Conservation (phyloP, 2,888 invertebrate species). For the Dorcus hopei region DNA sequence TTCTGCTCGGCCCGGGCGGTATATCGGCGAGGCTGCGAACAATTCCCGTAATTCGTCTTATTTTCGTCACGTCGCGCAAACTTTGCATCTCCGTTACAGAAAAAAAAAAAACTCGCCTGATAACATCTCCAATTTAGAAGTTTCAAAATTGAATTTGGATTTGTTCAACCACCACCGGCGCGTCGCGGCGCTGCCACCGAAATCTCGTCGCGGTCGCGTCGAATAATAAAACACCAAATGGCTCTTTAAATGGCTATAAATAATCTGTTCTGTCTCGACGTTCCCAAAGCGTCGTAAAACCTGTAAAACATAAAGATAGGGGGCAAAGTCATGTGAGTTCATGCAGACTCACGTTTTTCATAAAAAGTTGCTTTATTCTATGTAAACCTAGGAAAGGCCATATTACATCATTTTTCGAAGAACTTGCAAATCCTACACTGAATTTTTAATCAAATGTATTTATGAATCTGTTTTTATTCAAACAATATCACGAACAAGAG, state of each 20-base stretch:
- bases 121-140: neutral
- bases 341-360: no score
- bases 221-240: neutral
- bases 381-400: no score
- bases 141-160: neutral
- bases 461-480: no score
- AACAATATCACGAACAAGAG: no score
- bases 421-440: no score
- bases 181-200: neutral
- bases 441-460: no score
- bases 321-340: no score
- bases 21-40: neutral
- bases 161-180: neutral
- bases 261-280: neutral
- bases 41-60: neutral
- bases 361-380: no score
- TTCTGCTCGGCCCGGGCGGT: no score
- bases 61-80: neutral
- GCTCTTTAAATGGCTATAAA: neutral
- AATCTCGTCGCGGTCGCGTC: neutral
- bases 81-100: neutral
- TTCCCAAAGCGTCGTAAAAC: neutral
- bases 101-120: neutral
- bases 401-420: no score
- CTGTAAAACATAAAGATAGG: neutral